These are phyloP conservation scores for Linnaemya vulpina DNA, from an alignment of 2,888 invertebrate species.

Conservation along the genomic window DNA sequence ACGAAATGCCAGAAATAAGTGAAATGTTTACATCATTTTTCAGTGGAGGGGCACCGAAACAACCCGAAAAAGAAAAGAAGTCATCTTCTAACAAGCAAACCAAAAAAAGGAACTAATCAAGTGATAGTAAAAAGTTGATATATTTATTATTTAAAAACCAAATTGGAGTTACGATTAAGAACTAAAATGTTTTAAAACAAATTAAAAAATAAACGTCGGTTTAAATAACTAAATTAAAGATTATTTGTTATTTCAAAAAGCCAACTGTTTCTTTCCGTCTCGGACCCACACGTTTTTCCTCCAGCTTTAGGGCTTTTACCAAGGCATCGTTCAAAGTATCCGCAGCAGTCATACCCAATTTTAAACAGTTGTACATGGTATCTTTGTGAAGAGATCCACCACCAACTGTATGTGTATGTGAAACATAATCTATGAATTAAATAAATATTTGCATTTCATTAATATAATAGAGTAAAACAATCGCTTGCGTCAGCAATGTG, in stretches of 20 bases:
- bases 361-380: slow-evolving; percentile 88
- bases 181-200: slow-evolving; percentile 37
- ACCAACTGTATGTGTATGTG: slow-evolving; percentile 87
- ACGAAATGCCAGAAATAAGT: slow-evolving; percentile 97
- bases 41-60: slow-evolving; percentile 86
- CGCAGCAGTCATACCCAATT: slow-evolving; percentile 89
- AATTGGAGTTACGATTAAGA: slow-evolving; percentile 14
- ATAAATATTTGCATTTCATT: neutral
- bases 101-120: slow-evolving; percentile 81
- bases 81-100: slow-evolving; percentile 79
- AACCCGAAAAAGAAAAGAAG: slow-evolving; percentile 81
- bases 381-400: slow-evolving; percentile 90
- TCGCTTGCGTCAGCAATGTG: too few relatives aligned
- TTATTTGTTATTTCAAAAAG: slow-evolving; percentile 77
- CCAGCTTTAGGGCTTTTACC: slow-evolving; percentile 86
- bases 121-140: slow-evolving; percentile 9
- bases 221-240: slow-evolving; percentile 19
- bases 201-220: slow-evolving; percentile 25
- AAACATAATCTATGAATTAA: slow-evolving; percentile 80
- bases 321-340: slow-evolving; percentile 88
- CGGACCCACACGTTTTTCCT: slow-evolving; percentile 83
- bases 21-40: slow-evolving; percentile 96
- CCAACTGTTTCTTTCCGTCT: slow-evolving; percentile 80
- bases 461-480: too few relatives aligned
- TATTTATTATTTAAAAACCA: slow-evolving; percentile 42